A percentile compares a stretch with the other conserved stretches of the same genome.
phyloP scores from a whole-genome alignment of 1,140 invertebrate species.

The Monomorium pharaonis region DNA sequence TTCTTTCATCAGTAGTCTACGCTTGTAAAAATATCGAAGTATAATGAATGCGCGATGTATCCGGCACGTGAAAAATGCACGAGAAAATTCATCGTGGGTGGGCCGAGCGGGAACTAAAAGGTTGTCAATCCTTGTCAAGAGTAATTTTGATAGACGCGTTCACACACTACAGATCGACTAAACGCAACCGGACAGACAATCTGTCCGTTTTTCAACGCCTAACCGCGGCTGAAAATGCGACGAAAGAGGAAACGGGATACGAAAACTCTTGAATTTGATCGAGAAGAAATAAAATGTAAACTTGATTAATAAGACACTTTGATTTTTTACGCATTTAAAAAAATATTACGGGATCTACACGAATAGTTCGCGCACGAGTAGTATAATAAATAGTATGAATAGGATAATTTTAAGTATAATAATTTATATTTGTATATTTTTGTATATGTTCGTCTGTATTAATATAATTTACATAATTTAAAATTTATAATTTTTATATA shows the following conservation, averaged over 20 bases:
- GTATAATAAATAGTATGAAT: neutral
- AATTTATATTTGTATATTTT: neutral
- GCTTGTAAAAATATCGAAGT: conserved; percentile 25
- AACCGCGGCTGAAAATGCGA: neutral
- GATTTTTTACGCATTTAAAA: neutral
- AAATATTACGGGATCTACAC: neutral
- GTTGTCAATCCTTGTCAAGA: conserved; percentile 57
- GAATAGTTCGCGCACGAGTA: neutral
- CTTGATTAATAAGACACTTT: neutral
- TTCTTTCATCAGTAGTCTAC: neutral
- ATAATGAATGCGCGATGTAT: conserved; percentile 28
- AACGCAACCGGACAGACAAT: conserved; percentile 3
- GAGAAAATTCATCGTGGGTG: conserved; percentile 26
- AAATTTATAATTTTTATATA: neutral
- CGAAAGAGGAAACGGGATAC: neutral
- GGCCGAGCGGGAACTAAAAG: conserved; percentile 45
- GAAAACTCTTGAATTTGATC: neutral
- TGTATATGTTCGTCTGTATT: neutral
- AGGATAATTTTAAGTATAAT: no score
- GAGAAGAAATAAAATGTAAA: neutral
- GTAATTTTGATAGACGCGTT: conserved; percentile 31
- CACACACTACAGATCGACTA: neutral
- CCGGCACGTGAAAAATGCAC: neutral
- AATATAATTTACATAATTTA: neutral
- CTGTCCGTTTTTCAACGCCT: neutral